phyloP scores from a whole-genome alignment of 2,113 vertebrate genomes.

The Cairina moschata region DNA sequence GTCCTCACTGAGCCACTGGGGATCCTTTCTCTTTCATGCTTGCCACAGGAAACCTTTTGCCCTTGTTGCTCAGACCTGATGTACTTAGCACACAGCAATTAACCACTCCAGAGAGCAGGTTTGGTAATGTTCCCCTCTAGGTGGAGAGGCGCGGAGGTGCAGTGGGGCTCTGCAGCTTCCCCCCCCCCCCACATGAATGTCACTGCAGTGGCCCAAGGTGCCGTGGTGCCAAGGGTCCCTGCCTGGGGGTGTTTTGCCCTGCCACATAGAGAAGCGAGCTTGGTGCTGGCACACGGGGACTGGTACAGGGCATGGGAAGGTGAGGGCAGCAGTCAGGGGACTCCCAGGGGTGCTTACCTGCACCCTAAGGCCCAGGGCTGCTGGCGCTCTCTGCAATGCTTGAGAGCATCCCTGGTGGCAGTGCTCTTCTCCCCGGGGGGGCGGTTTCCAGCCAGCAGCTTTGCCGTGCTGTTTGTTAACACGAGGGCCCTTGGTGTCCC shows the following conservation, averaged over 20 bases:
- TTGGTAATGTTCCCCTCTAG: not conserved
- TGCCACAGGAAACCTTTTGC: not conserved
- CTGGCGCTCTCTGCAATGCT: accelerated
- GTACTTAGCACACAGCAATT: not conserved
- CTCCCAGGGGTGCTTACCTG: not conserved
- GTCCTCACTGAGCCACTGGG: not conserved
- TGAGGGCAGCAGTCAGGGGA: not conserved
- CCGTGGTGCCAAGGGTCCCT: not conserved
- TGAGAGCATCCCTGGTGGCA: not conserved
- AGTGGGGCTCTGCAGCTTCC: not conserved
- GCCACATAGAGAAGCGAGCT: no score
- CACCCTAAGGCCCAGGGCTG: not conserved
- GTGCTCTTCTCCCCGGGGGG: not conserved
- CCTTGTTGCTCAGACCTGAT: not conserved
- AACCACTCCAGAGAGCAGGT: not conserved
- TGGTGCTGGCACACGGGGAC: no score
- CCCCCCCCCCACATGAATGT: accelerated
- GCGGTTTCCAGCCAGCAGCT: not conserved
- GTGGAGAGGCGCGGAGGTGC: accelerated
- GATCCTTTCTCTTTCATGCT: not conserved
- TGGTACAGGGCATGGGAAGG: not conserved
- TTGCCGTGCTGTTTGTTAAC: not conserved
- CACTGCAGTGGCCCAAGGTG: not conserved
- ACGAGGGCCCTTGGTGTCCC: accelerated
- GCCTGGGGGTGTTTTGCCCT: no score